A percentile compares a stretch with the other conserved stretches of the same genome.
Conservation (phyloP, 1,140 invertebrate genomes). For the Schlechtendalia chinensis region DNA sequence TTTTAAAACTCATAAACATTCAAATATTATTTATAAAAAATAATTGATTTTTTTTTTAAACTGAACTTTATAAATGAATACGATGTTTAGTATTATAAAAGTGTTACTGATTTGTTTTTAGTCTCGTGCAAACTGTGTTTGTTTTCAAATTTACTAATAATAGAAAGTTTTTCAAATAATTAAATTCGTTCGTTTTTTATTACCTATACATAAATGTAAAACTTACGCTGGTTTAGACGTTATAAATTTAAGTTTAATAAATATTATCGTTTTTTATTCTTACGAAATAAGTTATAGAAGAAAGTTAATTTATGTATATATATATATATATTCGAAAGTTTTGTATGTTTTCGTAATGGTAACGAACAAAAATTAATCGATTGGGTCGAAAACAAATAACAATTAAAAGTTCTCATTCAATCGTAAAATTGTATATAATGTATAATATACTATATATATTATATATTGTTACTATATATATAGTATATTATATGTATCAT, state of each 20-base stretch:
- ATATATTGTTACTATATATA: too few relatives aligned
- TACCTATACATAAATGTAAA: not conserved
- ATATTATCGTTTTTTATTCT: constrained; percentile 4
- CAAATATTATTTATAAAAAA: too few relatives aligned
- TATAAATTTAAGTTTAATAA: constrained; percentile 18
- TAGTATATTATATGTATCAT: too few relatives aligned
- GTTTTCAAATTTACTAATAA: not conserved
- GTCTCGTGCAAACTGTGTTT: not conserved
- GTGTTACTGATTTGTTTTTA: not conserved
- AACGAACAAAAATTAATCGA: constrained; percentile 12
- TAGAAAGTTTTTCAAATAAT: constrained; percentile 6
- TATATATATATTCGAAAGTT: too few relatives aligned
- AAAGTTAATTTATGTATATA: too few relatives aligned
- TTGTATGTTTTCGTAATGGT: too few relatives aligned
- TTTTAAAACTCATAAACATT: too few relatives aligned
- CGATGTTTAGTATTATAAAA: too few relatives aligned
- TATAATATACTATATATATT: too few relatives aligned
- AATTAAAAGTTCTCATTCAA: constrained; percentile 10
- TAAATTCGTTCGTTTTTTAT: constrained; percentile 11
- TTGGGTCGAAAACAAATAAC: not conserved
- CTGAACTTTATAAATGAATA: too few relatives aligned
- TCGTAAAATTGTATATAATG: not conserved
- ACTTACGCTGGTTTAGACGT: not conserved
- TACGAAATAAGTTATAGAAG: constrained; percentile 7
- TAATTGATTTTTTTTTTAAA: too few relatives aligned